These are phyloP conservation scores for Ochotona curzoniae DNA, from an alignment of 2,113 vertebrate species.

Conservation along the genomic window DNA sequence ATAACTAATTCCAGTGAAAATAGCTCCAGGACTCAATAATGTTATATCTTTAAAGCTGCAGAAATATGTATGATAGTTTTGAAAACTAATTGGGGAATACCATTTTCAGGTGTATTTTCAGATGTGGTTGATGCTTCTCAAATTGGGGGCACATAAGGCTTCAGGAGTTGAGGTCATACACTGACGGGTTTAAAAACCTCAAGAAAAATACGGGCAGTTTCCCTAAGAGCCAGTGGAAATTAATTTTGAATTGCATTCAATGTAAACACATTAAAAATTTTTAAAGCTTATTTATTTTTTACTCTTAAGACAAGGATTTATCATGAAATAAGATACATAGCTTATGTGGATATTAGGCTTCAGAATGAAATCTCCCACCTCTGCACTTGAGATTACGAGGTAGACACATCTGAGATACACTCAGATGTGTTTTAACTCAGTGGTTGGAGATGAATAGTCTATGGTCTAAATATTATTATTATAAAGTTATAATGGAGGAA, in stretches of 20 bases:
- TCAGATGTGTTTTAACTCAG: background rate
- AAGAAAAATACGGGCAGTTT: background rate
- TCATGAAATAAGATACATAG: background rate
- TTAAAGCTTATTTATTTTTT: background rate
- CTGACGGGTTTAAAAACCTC: background rate
- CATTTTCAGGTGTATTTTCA: constrained; percentile 26
- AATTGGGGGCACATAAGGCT: background rate
- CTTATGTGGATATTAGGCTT: background rate
- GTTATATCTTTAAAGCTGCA: background rate
- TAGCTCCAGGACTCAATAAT: background rate
- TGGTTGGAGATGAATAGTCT: background rate
- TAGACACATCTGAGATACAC: background rate
- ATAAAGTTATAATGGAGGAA: background rate
- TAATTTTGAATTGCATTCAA: background rate
- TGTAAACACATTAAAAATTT: background rate
- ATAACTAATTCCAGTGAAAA: constrained; percentile 65
- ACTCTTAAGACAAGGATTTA: background rate
- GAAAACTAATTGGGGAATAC: constrained; percentile 26
- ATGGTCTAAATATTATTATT: background rate
- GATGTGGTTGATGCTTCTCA: constrained; percentile 21
- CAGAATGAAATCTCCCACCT: background rate
- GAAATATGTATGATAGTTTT: background rate
- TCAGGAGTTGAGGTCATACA: background rate
- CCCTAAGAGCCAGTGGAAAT: background rate
- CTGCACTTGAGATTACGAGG: background rate